Evolutionary conservation across 2,888 invertebrate genomes (phyloP).

Genomic region (Tinea pellionella): DNA sequence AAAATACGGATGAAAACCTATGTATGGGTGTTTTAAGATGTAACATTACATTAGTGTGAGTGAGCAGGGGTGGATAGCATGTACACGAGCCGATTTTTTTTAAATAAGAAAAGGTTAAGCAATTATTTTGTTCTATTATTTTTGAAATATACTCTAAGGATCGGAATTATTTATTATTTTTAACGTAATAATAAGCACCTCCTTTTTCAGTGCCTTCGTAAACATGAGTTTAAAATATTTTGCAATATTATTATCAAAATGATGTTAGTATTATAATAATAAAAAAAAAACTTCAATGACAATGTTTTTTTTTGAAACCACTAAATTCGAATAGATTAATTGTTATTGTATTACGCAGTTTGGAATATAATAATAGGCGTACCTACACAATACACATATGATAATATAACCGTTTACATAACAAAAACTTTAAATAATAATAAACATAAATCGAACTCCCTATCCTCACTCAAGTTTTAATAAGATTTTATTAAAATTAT

Average conservation of each 20-base stretch:
- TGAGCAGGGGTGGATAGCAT: constrained; percentile 1
- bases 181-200: too few relatives aligned
- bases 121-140: background rate
- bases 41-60: background rate
- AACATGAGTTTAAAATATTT: too few relatives aligned
- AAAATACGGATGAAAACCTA: background rate
- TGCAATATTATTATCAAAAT: background rate
- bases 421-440: too few relatives aligned
- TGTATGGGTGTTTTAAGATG: background rate
- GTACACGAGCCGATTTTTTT: background rate
- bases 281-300: background rate
- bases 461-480: too few relatives aligned
- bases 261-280: background rate
- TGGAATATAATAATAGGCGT: background rate
- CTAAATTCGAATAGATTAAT: background rate
- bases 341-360: background rate
- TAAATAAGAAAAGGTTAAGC: background rate
- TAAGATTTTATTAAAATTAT: too few relatives aligned
- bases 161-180: background rate
- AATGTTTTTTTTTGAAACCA: background rate
- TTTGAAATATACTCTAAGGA: background rate
- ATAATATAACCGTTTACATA: too few relatives aligned
- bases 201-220: too few relatives aligned
- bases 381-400: too few relatives aligned
- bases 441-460: too few relatives aligned